Base-by-base conservation (phyloP, 2,113 vertebrate genomes). In the Takifugu bimaculatus region DNA sequence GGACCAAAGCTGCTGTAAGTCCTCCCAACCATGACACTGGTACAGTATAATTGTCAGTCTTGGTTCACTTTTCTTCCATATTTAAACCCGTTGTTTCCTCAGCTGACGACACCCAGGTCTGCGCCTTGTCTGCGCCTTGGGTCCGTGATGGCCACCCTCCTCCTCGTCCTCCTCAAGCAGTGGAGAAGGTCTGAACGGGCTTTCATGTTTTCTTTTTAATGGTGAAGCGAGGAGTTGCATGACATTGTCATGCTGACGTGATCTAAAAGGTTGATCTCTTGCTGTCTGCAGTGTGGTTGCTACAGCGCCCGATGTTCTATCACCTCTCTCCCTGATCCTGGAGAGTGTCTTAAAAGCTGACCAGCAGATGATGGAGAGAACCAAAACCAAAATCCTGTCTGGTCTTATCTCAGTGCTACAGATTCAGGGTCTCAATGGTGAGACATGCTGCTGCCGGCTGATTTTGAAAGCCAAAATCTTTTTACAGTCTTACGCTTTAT, bases 301-400 rank as follows among this genome's bases (percentile, higher is more conserved):
- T 2, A 88, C 93, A 5, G 93, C 93, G 78, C 93, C 93, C n/a
- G 90, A 93, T 82, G 91, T 96, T 66, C 89, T 97, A 44, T 86
- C 89, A 26, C 93, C 94, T 12, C 90, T 99, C 74, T 93, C 93
- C 26, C 89, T 96, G 72, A 94, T 98, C 86, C 88, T 99, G 87
- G 96, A 98, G 79, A 94, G 92, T 13, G 87, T 98, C 20, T 88
- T 96, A 3, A 95, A 97, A 78, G 94, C 93, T 4, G 94, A 98
- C 85, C 93, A 93, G 83, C 93, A 93, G 69, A 88, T 94, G 78
- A 95, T 96, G 93, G 95, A 96, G 77, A 94, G 93, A 85, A 96
- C 93, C 79, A 99, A 97, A 88, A 93, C 94, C 83, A 96, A 94
- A 80, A 90, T 98, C 70, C 94, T 98, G 82, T 96, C 96, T 1